These are phyloP conservation scores for Gallinago paraguaiae DNA, from an alignment of 2,113 vertebrate species.

Conservation along the genomic window DNA sequence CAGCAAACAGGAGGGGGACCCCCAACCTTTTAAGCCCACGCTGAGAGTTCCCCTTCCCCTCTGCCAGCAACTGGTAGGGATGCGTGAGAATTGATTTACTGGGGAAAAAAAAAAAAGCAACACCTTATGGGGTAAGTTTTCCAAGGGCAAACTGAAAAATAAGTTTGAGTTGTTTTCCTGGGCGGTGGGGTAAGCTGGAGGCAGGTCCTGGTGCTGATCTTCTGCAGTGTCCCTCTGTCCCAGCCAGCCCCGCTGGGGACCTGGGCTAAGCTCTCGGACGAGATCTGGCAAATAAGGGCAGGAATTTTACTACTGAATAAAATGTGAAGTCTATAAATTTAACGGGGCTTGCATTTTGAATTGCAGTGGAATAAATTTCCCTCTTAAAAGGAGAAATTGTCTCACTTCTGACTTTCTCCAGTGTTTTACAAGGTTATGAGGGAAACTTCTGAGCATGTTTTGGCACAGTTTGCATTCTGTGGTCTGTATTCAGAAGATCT, in stretches of 20 bases:
- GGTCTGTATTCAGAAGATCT: neutral
- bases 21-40: neutral
- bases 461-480: neutral
- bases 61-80: neutral
- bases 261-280: neutral
- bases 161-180: neutral
- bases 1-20: neutral
- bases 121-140: neutral
- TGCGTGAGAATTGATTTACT: neutral
- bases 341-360: constrained; percentile 23
- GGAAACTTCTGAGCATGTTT: constrained; percentile 20
- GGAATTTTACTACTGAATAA: constrained; percentile 17
- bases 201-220: neutral
- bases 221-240: neutral
- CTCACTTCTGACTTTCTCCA: constrained; percentile 18
- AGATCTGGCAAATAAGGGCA: constrained; percentile 8
- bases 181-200: neutral
- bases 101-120: neutral
- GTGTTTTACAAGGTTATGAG: constrained; percentile 45
- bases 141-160: neutral
- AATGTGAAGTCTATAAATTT: constrained; percentile 25
- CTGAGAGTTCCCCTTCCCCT: neutral
- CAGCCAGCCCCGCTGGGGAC: neutral
- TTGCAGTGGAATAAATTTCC: constrained; percentile 40
- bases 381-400: constrained; percentile 15